phyloP scores from a whole-genome alignment of 2,888 invertebrate genomes.

The Drosophila nr. perissopoda region DNA sequence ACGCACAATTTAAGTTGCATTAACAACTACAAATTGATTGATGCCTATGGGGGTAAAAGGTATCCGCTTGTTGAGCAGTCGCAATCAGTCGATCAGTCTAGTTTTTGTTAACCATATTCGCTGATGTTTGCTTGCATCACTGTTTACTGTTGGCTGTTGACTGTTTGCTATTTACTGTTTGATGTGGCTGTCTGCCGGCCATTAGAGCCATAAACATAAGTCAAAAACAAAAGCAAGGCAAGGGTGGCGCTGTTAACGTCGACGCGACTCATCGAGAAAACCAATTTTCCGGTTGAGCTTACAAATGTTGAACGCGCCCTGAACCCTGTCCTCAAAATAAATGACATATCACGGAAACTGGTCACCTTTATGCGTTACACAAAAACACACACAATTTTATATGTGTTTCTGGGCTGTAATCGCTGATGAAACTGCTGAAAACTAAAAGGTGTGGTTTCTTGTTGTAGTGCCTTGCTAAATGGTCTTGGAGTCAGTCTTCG shows the following conservation, averaged over 20 bases:
- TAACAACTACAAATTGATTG: not conserved
- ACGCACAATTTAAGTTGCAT: not conserved
- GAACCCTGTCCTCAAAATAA: constrained; percentile 63
- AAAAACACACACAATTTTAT: constrained; percentile 10
- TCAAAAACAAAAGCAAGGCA: constrained; percentile 34
- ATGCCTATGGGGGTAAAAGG: not conserved
- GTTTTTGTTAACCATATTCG: constrained; percentile 1
- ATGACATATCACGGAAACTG: constrained; percentile 75
- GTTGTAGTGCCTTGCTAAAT: not conserved
- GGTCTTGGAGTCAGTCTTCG: constrained; percentile 1
- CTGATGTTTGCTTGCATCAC: not conserved
- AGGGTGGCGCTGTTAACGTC: constrained; percentile 5
- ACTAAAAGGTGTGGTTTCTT: constrained; percentile 17
- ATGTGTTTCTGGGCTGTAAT: constrained; percentile 10
- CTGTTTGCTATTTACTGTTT: constrained; percentile 30
- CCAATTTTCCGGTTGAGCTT: constrained; percentile 79
- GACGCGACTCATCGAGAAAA: constrained; percentile 66
- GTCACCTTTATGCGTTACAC: constrained; percentile 72
- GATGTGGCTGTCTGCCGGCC: constrained; percentile 37
- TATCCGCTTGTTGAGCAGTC: not conserved
- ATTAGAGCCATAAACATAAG: constrained; percentile 46
- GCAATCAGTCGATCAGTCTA: constrained; percentile 1
- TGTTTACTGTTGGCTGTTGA: constrained; percentile 3
- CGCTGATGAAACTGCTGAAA: constrained; percentile 18
- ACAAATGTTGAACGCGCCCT: constrained; percentile 63